A percentile compares a stretch with the other conserved stretches of the same genome.
Evolutionary conservation across 2,113 vertebrate species (phyloP).

Genomic region (Cnemophilus loriae): DNA sequence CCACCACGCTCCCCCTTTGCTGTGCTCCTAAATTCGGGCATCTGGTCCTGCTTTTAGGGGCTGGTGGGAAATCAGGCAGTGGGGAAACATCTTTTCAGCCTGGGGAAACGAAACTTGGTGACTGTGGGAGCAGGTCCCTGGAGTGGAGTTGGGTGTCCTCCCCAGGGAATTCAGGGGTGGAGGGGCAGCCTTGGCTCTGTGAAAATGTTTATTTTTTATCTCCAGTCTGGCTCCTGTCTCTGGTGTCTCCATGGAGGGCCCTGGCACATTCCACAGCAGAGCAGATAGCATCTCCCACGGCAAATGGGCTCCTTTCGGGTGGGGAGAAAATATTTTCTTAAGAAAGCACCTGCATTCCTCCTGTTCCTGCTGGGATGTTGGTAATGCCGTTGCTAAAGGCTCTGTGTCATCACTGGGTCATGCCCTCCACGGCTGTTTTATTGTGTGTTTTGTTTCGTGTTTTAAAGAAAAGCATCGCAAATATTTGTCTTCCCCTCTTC

Average conservation of each 20-base stretch:
- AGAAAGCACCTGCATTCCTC: slow-evolving; percentile 16
- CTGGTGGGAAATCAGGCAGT: not conserved
- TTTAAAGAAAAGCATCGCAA: not conserved
- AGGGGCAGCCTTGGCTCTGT: not conserved
- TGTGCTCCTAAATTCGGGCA: not conserved
- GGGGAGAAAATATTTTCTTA: not conserved
- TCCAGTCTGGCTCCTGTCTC: not conserved
- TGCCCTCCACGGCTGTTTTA: not conserved
- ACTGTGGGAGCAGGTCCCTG: not conserved
- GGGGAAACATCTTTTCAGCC: not conserved
- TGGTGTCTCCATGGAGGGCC: not conserved
- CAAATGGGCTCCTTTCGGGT: not conserved
- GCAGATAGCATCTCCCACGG: not conserved
- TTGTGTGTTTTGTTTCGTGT: not conserved
- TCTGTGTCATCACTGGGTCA: not conserved
- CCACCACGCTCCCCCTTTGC: not conserved
- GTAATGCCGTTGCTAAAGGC: not conserved
- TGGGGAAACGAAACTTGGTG: fast-evolving
- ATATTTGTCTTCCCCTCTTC: not conserved
- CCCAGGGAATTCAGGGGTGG: fast-evolving
- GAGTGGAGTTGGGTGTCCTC: fast-evolving
- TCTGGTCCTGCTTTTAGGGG: not conserved
- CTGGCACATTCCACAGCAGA: not conserved
- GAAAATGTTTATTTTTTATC: not conserved
- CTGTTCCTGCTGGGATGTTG: not conserved